Conservation (phyloP, 2,113 vertebrate genomes). For the Nannobrachium achirus region DNA sequence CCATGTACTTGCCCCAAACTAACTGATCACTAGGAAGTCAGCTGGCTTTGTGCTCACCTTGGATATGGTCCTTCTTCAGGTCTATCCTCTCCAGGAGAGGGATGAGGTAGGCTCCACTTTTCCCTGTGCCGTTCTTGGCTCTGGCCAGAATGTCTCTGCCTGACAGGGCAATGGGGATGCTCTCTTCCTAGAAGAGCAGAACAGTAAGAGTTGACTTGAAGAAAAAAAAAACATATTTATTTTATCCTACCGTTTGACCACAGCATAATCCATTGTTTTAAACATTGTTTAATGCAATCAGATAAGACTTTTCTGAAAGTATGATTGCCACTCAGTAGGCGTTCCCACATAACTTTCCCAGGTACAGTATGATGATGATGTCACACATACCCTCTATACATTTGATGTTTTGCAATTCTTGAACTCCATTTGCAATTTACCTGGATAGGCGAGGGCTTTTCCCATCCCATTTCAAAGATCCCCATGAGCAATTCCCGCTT, state of each 20-base stretch:
- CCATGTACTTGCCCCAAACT: too few relatives aligned
- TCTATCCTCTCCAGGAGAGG: constrained; percentile 78
- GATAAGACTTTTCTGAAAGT: too few relatives aligned
- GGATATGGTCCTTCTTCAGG: constrained; percentile 76
- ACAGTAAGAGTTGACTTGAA: not conserved
- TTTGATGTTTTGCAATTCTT: not conserved
- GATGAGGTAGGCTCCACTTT: constrained; percentile 81
- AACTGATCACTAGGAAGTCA: not conserved
- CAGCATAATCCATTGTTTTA: too few relatives aligned
- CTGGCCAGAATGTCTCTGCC: constrained; percentile 78
- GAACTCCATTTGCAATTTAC: constrained; percentile 44
- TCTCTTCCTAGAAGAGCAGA: constrained; percentile 71
- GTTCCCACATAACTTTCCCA: too few relatives aligned
- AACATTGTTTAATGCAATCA: too few relatives aligned
- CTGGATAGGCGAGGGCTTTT: constrained; percentile 80
- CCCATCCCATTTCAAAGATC: constrained; percentile 82
- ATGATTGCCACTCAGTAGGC: too few relatives aligned
- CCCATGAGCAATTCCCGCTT: constrained; percentile 80
- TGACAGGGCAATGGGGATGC: constrained; percentile 78
- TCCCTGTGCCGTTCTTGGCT: constrained; percentile 80
- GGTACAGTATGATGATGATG: too few relatives aligned
- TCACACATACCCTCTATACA: too few relatives aligned
- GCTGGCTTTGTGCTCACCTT: constrained; percentile 60
- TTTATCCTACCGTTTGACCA: too few relatives aligned
- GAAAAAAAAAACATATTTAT: too few relatives aligned